Evolutionary conservation across 2,888 invertebrate genomes (phyloP).

Genomic region (Taphrorychus bicolor): DNA sequence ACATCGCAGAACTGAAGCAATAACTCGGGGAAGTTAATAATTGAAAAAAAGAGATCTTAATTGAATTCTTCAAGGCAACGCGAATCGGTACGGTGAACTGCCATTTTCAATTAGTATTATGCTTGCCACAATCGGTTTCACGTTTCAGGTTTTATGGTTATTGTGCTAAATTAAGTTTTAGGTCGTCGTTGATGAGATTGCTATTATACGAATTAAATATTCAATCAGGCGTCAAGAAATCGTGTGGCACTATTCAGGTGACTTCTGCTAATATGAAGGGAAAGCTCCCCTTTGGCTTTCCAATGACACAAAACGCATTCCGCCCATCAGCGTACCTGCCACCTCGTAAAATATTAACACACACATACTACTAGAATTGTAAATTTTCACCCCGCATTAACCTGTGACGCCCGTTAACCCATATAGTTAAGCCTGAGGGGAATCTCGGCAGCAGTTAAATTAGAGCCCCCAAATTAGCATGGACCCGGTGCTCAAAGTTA

Average conservation of each 20-base stretch:
- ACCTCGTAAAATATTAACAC: background rate
- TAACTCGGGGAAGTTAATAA: background rate
- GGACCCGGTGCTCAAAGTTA: conserved; percentile 33
- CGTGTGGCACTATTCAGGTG: too few species aligned
- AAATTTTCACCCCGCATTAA: conserved; percentile 3
- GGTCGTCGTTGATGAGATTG: too few species aligned
- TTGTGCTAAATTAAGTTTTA: too few species aligned
- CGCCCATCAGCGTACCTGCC: too few species aligned
- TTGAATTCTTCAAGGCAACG: background rate
- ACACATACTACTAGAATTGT: too few species aligned
- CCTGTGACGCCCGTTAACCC: background rate
- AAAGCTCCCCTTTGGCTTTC: too few species aligned
- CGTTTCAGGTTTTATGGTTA: too few species aligned
- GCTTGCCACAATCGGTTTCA: background rate
- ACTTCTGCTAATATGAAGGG: too few species aligned
- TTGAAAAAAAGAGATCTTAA: background rate
- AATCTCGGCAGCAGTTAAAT: conserved; percentile 1
- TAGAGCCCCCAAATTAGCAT: conserved; percentile 32
- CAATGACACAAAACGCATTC: too few species aligned
- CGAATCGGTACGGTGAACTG: background rate
- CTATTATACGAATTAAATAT: too few species aligned
- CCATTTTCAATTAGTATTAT: background rate
- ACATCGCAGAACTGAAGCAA: background rate
- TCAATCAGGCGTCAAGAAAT: too few species aligned
- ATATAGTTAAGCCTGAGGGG: background rate